Percentiles rank a stretch among this genome's conserved stretches.
Evolutionary conservation across 2,797 vertebrate genomes (phyloP).

Genomic region (Limnodromus scolopaceus): DNA sequence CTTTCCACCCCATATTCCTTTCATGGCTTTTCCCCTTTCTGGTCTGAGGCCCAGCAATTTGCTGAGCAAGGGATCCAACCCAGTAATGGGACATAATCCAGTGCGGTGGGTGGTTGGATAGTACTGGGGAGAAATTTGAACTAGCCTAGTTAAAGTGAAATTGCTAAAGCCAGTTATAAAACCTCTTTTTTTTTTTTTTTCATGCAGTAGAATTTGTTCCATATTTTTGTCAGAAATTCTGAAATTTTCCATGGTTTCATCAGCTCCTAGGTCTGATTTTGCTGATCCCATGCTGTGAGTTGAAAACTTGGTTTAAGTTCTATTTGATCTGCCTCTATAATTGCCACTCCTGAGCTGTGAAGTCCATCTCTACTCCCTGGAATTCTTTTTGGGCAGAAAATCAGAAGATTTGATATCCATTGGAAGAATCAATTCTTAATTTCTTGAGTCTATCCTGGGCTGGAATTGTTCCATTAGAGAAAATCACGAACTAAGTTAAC

Average conservation of each 20-base stretch:
- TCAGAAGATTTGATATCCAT: neutral
- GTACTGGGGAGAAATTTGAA: neutral
- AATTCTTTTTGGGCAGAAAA: neutral
- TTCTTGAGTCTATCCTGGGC: neutral
- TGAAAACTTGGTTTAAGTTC: neutral
- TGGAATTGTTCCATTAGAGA: neutral
- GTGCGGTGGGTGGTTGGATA: neutral
- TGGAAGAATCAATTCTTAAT: neutral
- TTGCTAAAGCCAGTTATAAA: neutral
- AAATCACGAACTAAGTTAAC: neutral
- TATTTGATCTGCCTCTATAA: neutral
- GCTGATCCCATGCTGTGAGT: neutral
- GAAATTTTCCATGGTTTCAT: neutral
- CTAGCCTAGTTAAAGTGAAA: neutral
- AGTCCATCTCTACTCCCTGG: neutral
- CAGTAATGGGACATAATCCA: conserved; percentile 2
- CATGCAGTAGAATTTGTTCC: neutral
- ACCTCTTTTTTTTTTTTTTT: neutral
- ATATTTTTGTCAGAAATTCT: neutral
- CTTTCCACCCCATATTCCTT: neutral
- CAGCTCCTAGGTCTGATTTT: neutral
- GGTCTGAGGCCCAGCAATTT: conserved; percentile 18
- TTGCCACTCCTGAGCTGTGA: neutral
- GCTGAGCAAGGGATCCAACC: conserved; percentile 12
- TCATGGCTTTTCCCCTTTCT: neutral